Evolutionary conservation across 1,140 invertebrate genomes (phyloP).

Genomic region (Lucilia sericata): DNA sequence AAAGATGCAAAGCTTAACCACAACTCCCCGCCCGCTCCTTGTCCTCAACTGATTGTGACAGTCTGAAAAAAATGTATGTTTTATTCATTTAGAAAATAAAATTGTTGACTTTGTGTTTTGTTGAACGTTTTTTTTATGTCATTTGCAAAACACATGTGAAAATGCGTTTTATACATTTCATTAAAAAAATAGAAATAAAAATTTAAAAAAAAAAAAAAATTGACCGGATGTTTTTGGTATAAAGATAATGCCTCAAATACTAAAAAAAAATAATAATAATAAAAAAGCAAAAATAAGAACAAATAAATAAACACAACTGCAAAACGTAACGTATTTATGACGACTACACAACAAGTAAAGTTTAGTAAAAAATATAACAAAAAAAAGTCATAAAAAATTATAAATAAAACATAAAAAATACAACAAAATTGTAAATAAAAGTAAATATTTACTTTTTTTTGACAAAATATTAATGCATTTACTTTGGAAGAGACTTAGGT

Average conservation of each 20-base stretch:
- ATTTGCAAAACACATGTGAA: conserved; percentile 26
- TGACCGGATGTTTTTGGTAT: conserved; percentile 23
- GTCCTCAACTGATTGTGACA: neutral
- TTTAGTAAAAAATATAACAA: neutral
- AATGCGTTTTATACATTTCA: conserved; percentile 26
- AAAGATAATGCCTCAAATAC: neutral
- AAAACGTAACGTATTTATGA: neutral
- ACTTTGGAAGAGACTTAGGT: neutral
- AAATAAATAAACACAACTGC: neutral
- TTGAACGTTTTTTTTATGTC: neutral
- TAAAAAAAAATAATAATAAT: too few species aligned
- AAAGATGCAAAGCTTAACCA: too few species aligned
- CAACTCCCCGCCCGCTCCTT: neutral
- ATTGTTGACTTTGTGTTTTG: neutral
- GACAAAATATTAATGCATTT: neutral
- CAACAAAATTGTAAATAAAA: neutral
- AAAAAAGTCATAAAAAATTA: neutral
- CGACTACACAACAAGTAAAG: too few species aligned
- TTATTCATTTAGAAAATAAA: conserved; percentile 11
- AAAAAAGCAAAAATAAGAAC: neutral
- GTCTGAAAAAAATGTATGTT: neutral
- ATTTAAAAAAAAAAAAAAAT: neutral
- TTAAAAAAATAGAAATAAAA: conserved; percentile 2
- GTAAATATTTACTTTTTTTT: neutral
- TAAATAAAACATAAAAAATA: neutral